phyloP scores from a whole-genome alignment of 2,888 invertebrate genomes.

The Elgonia sp. region DNA sequence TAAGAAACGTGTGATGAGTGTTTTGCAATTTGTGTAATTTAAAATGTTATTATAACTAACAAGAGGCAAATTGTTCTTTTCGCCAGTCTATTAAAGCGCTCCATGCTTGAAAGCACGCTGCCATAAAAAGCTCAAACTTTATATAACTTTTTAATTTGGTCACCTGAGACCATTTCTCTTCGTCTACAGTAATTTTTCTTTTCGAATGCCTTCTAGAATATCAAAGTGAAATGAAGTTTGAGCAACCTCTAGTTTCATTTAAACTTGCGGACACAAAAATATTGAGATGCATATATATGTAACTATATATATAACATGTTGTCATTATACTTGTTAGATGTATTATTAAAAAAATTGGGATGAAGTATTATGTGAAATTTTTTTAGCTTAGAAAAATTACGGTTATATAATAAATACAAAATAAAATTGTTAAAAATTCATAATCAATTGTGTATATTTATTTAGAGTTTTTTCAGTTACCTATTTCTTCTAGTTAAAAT shows the following conservation, averaged over 20 bases:
- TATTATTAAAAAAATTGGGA: too few relatives aligned
- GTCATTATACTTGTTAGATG: too few relatives aligned
- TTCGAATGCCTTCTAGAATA: conserved; percentile 12
- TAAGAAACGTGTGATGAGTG: neutral
- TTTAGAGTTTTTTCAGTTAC: too few relatives aligned
- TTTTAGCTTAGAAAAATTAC: too few relatives aligned
- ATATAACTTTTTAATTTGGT: conserved; percentile 45
- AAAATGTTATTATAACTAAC: conserved; percentile 35
- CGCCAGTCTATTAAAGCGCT: conserved; percentile 29
- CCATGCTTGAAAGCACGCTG: conserved; percentile 12
- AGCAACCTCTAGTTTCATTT: neutral
- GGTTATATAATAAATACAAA: too few relatives aligned
- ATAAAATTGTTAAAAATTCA: too few relatives aligned
- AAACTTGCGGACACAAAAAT: neutral
- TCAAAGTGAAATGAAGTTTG: conserved; percentile 29
- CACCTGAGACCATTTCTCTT: conserved; percentile 32
- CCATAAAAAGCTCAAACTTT: conserved; percentile 35
- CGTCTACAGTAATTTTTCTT: conserved; percentile 34
- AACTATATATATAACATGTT: too few relatives aligned
- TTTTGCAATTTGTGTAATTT: conserved; percentile 20
- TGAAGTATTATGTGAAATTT: too few relatives aligned
- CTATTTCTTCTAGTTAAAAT: too few relatives aligned
- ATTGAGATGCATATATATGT: neutral
- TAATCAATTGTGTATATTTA: too few relatives aligned
- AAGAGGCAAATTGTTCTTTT: conserved; percentile 38